Evolutionary conservation across 1,140 invertebrate species (phyloP).

Genomic region (Megathymus violae): DNA sequence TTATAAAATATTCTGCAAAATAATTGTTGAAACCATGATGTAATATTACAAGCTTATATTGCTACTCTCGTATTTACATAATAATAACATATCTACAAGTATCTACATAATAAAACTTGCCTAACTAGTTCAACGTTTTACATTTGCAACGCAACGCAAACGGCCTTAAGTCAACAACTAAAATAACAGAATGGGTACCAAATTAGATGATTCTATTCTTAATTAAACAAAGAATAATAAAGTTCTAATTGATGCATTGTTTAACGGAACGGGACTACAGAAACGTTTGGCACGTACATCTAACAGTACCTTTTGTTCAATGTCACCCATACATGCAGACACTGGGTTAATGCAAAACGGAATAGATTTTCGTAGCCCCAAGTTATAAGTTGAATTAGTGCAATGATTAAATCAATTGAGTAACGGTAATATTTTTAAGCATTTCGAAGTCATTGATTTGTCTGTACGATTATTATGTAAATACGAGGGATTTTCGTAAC

Average conservation of each 20-base stretch:
- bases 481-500: no score
- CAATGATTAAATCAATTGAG: no score
- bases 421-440: no score
- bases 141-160: slow-evolving; percentile 2
- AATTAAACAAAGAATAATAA: slow-evolving; percentile 61
- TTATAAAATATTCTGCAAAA: no score
- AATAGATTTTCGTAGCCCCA: slow-evolving; percentile 29
- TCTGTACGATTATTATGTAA: no score
- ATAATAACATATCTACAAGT: no score
- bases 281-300: slow-evolving; percentile 53
- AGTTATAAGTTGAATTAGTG: no score
- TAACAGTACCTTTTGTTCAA: slow-evolving; percentile 66
- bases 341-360: slow-evolving; percentile 53
- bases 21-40: no score
- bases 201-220: slow-evolving; percentile 28
- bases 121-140: slow-evolving; percentile 3
- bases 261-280: slow-evolving; percentile 49
- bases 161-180: background rate
- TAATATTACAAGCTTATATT: no score
- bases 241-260: slow-evolving; percentile 68
- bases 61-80: no score
- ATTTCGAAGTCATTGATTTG: no score
- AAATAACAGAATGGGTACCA: slow-evolving; percentile 24
- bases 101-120: background rate
- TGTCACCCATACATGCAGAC: slow-evolving; percentile 53